These are phyloP conservation scores for Sternotherus odoratus DNA, from an alignment of 2,797 vertebrate genomes.

Conservation along the genomic window DNA sequence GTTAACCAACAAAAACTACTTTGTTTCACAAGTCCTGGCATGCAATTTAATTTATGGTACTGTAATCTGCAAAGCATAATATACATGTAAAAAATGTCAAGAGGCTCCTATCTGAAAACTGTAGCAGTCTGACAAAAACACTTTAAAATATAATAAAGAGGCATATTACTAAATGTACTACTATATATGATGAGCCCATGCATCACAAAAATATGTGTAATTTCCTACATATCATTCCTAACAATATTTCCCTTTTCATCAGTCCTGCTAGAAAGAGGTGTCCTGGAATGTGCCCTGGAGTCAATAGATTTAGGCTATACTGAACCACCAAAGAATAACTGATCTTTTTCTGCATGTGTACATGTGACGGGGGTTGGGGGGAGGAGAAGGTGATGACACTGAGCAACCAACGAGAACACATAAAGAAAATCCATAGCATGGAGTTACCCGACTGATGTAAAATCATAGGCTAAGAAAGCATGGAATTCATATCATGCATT, in stretches of 20 bases:
- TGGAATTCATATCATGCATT: neutral
- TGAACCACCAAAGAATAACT: neutral
- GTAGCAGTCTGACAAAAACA: neutral
- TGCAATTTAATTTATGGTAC: neutral
- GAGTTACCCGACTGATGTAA: neutral
- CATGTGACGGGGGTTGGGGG: no score
- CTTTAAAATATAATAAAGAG: neutral
- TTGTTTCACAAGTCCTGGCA: neutral
- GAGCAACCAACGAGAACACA: neutral
- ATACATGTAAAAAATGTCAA: neutral
- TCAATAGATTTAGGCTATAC: neutral
- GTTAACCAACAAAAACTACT: neutral
- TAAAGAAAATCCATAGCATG: neutral
- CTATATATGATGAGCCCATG: neutral
- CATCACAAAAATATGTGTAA: neutral
- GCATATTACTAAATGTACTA: neutral
- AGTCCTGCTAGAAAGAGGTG: neutral
- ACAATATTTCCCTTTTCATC: neutral
- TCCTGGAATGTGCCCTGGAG: neutral
- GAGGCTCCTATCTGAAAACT: neutral
- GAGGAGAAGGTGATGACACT: rapidly evolving
- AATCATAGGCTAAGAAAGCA: neutral
- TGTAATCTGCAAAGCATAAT: neutral
- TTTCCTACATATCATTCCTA: neutral
- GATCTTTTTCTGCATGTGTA: neutral